Conservation (phyloP, 2,113 vertebrate species). For the Anolis sagrei region DNA sequence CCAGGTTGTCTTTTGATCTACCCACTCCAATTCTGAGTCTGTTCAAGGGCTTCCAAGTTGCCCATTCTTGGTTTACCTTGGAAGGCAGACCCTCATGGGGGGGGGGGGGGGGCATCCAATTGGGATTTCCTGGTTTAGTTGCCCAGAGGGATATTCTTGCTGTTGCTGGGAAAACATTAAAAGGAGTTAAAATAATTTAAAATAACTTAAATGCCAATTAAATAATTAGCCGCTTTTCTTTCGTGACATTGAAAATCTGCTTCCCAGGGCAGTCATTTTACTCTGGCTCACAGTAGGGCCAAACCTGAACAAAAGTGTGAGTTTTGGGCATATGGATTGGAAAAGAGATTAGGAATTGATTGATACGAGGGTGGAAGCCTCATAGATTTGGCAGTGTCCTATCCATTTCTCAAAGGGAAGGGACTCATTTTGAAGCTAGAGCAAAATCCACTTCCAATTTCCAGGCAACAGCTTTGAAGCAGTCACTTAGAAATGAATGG, state of each 20-base stretch:
- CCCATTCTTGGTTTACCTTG: too few relatives aligned
- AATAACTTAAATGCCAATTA: too few relatives aligned
- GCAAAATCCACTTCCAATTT: background rate
- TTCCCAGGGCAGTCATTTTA: background rate
- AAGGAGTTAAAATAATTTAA: too few relatives aligned
- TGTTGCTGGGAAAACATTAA: too few relatives aligned
- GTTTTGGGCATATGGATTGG: background rate
- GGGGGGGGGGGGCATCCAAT: too few relatives aligned
- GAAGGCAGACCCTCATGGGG: too few relatives aligned
- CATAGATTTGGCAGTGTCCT: background rate
- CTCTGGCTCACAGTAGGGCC: background rate
- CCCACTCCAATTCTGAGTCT: too few relatives aligned
- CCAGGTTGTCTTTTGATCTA: too few relatives aligned
- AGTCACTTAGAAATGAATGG: conserved; percentile 34
- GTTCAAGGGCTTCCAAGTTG: too few relatives aligned
- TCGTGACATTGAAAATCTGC: background rate
- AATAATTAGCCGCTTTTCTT: background rate
- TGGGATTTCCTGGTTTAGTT: too few relatives aligned
- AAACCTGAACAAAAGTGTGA: background rate
- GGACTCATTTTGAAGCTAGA: background rate
- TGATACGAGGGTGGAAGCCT: background rate
- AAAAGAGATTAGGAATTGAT: background rate
- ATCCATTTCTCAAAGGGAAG: background rate
- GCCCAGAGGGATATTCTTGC: too few relatives aligned
- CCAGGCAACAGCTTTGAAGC: background rate